Conservation (phyloP, 2,888 invertebrate species). For the Caprella mutica region DNA sequence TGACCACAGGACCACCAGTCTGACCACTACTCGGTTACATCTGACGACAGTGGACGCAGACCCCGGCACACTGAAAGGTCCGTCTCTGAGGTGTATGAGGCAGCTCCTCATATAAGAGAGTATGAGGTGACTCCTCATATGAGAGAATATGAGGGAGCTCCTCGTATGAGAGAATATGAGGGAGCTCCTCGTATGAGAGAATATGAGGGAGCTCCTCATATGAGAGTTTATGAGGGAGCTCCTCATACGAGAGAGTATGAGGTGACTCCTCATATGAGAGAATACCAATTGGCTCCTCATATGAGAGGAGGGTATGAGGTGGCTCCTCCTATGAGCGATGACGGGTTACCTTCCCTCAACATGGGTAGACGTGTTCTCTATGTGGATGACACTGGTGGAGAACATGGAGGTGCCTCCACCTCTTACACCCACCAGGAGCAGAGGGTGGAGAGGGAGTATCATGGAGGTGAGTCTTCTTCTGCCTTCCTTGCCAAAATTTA, state of each 20-base stretch:
- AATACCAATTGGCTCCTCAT: conserved; percentile 23
- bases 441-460: too few relatives aligned
- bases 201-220: conserved; percentile 23
- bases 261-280: too few relatives aligned
- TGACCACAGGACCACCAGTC: conserved; percentile 16
- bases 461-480: too few relatives aligned
- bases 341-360: too few relatives aligned
- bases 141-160: conserved; percentile 29
- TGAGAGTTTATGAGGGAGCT: conserved; percentile 21
- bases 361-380: too few relatives aligned
- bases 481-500: too few relatives aligned
- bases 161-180: conserved; percentile 30
- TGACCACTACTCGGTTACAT: conserved; percentile 30
- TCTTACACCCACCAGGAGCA: too few relatives aligned
- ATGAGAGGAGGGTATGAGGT: too few relatives aligned
- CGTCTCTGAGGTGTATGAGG: conserved; percentile 25
- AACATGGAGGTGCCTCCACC: too few relatives aligned
- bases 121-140: conserved; percentile 28
- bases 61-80: conserved; percentile 18
- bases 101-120: conserved; percentile 27
- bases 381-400: too few relatives aligned
- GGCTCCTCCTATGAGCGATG: too few relatives aligned
- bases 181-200: conserved; percentile 29
- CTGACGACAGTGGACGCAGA: conserved; percentile 17
- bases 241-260: too few relatives aligned